phyloP scores from a whole-genome alignment of 2,113 vertebrate species.

The Steatornis caripensis region DNA sequence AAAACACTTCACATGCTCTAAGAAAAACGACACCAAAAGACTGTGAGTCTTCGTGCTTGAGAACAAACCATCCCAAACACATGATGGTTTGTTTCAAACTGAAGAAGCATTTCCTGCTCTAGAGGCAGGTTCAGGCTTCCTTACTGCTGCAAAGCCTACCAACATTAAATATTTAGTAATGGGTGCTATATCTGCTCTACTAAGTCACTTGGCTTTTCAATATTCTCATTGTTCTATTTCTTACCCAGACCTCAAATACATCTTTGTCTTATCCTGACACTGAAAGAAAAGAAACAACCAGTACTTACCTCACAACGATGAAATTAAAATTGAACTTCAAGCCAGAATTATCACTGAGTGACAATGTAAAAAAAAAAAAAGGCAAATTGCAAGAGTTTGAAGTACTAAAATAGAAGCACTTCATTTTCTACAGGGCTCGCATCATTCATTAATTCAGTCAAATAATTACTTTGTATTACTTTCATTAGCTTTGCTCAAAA shows the following conservation, averaged over 20 bases:
- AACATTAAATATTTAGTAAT: conserved; percentile 30
- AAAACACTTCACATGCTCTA: neutral
- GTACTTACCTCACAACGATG: neutral
- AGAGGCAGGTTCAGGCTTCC: neutral
- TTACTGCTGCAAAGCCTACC: neutral
- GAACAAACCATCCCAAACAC: neutral
- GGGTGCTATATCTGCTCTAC: neutral
- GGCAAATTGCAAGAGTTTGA: neutral
- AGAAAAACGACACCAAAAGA: neutral
- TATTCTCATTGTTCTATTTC: conserved; percentile 28
- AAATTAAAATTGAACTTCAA: conserved; percentile 1
- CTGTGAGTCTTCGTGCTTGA: neutral
- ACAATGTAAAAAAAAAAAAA: neutral
- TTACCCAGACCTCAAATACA: conserved; percentile 4
- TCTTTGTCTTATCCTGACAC: conserved; percentile 22
- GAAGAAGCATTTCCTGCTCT: neutral
- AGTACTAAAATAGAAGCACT: conserved; percentile 1
- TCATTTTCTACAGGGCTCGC: neutral
- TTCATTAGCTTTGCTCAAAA: neutral
- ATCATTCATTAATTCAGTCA: conserved; percentile 6
- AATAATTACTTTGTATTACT: neutral
- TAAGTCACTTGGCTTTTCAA: neutral
- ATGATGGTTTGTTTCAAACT: neutral
- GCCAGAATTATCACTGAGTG: conserved; percentile 24
- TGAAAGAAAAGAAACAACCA: conserved; percentile 15